Percentiles rank a stretch among this genome's conserved stretches.
phyloP scores from a whole-genome alignment of 2,888 invertebrate species.

The Perizoma flavofasciatum region DNA sequence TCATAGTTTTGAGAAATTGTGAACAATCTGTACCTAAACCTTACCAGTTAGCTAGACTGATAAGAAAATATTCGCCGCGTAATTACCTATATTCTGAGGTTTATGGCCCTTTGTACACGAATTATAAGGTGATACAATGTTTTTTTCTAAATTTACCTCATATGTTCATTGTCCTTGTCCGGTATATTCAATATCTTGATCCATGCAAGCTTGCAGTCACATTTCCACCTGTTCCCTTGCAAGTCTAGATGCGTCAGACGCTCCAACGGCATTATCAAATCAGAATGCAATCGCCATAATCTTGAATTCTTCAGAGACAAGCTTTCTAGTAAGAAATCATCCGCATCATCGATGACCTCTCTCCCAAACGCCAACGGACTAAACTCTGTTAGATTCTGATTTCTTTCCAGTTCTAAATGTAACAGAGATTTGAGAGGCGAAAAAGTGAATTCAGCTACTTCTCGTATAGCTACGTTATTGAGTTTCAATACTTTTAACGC shows the following conservation, averaged over 20 bases:
- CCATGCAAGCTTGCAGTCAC: conserved; percentile 85
- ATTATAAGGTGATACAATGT: too few species aligned
- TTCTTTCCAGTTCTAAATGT: conserved; percentile 81
- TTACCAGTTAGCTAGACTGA: conserved; percentile 2
- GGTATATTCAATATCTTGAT: conserved; percentile 69
- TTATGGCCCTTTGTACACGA: too few species aligned
- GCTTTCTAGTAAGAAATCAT: conserved; percentile 70
- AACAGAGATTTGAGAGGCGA: conserved; percentile 79
- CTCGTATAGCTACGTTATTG: conserved; percentile 81
- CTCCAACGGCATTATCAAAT: conserved; percentile 73
- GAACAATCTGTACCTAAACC: too few species aligned
- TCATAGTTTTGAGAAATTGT: background rate
- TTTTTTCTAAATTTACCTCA: conserved; percentile 62
- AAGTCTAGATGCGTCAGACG: conserved; percentile 75
- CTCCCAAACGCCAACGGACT: conserved; percentile 70
- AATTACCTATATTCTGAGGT: too few species aligned
- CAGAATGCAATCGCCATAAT: conserved; percentile 63
- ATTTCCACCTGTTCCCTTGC: conserved; percentile 86
- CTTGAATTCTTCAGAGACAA: conserved; percentile 76
- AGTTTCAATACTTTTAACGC: conserved; percentile 80
- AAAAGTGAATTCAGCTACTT: conserved; percentile 82
- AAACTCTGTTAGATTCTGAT: conserved; percentile 78
- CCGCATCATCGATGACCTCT: conserved; percentile 64
- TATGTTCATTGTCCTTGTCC: conserved; percentile 64
- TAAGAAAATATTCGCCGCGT: conserved; percentile 9